Base-by-base conservation (phyloP, 92 coral and sea anemone species). In the Phenganax subtilis region DNA sequence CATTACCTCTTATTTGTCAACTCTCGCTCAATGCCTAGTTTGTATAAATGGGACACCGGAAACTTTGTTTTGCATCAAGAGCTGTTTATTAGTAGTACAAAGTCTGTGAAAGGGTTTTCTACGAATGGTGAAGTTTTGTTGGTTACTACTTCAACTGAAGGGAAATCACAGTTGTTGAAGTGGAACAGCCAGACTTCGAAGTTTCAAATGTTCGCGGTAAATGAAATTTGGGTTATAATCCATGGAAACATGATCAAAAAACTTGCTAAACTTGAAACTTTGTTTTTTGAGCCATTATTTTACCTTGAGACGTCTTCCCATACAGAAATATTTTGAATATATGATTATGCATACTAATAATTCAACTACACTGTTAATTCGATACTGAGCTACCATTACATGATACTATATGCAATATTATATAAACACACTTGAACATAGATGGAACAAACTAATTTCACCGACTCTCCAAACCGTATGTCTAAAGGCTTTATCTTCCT, bases 1-100 rank as follows among this genome's bases (percentile, higher is more conserved):
- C 92, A 90, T 56, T 92, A 83, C 47, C 84, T 96, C 72, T 86
- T 96, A 83, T 92, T 92, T 74, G 93, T 91, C 0, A 96, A 96
- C 84, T 84, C 96, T 51, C 86, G 82, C 51, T 83, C 91, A 0
- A 74, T 84, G 2, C 87, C 89, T 31, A 81, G 84, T 10, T 76
- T 93, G 9, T 88, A 85, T 75, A 86, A 68, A 57, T 91, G 92
- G 98, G 84, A 69, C 64, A 79, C 85, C 15, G 67, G 47, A 71
- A 71, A 71, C 27, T 87, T 92, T 79, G 71, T 17, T 17, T 55
- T 52, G 55, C 82, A 84, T 10, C 97, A 91, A 81, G 60, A 61
- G 52, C 75, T 93, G 31, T 77, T 88, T n/a, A 79, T 90, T 14
- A 28, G 79, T 11, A 58, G 75, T 75, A 81, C 89, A 51, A 86